Evolutionary conservation across 1,140 invertebrate genomes (phyloP).

Genomic region (Aphelenchoides fujianensis): DNA sequence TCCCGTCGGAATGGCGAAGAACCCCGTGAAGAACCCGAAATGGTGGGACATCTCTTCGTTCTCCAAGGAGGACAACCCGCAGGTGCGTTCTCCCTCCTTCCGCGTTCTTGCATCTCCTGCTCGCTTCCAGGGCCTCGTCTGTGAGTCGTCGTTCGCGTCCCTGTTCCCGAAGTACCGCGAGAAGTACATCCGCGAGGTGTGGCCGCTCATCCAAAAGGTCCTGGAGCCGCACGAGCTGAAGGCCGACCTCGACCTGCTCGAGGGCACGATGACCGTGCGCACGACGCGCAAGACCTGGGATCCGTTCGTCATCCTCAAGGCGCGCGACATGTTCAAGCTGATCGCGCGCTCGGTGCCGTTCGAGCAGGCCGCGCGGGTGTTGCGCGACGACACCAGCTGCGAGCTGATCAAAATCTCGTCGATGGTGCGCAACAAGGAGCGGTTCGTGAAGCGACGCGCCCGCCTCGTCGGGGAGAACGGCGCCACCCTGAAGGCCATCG

Average conservation of each 20-base stretch:
- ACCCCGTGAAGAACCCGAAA: constrained; percentile 61
- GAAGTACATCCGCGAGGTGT: constrained; percentile 89
- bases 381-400: constrained; percentile 82
- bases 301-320: constrained; percentile 94
- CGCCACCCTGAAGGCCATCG: constrained; percentile 92
- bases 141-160: constrained; percentile 77
- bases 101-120: constrained; percentile 13
- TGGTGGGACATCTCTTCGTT: constrained; percentile 81
- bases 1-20: too few relatives aligned
- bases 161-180: constrained; percentile 89
- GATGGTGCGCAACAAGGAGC: constrained; percentile 83
- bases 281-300: constrained; percentile 98
- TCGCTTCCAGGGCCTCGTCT: constrained; percentile 73
- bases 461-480: constrained; percentile 92
- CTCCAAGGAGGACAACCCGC: constrained; percentile 81
- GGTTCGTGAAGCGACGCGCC: constrained; percentile 91
- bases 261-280: constrained; percentile 81
- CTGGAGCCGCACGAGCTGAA: constrained; percentile 71
- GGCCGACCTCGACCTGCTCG: constrained; percentile 81
- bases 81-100: constrained; percentile 14
- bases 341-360: constrained; percentile 91
- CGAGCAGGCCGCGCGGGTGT: constrained; percentile 73
- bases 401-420: constrained; percentile 96
- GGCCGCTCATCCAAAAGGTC: constrained; percentile 86
- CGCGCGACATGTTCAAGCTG: constrained; percentile 90